Percentiles rank a stretch among this genome's conserved stretches.
Conservation (phyloP, 1,140 invertebrate genomes). For the Achroia grisella region DNA sequence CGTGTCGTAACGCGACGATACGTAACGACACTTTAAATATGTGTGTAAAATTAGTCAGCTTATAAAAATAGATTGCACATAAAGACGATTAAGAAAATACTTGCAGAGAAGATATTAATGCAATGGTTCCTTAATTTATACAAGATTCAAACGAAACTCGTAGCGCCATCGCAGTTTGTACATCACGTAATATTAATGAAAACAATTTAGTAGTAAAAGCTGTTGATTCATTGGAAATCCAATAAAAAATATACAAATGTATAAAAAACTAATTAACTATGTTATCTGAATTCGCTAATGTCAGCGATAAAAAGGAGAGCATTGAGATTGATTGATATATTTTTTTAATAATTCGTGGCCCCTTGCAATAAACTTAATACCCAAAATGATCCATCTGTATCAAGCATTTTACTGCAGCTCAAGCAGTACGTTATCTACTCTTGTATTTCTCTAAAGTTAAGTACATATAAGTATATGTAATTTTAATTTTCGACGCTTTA, state of each 20-base stretch:
- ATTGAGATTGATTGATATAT: constrained; percentile 15
- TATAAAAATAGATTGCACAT: constrained; percentile 71
- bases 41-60: constrained; percentile 52
- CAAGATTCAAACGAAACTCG: too few species aligned
- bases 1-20: constrained; percentile 14
- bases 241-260: too few species aligned
- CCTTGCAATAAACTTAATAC: constrained; percentile 48
- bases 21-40: constrained; percentile 5
- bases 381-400: constrained; percentile 27
- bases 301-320: constrained; percentile 23
- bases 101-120: constrained; percentile 41
- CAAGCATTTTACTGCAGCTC: constrained; percentile 43
- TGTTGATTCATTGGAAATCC: too few species aligned
- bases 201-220: too few species aligned
- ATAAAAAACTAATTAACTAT: too few species aligned
- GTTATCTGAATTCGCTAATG: constrained; percentile 14
- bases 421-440: constrained; percentile 25
- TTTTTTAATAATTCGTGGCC: constrained; percentile 45
- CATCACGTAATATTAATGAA: too few species aligned
- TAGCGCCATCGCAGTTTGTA: too few species aligned
- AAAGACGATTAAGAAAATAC: constrained; percentile 64
- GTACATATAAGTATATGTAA: constrained; percentile 45
- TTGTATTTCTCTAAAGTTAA: constrained; percentile 48
- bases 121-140: constrained; percentile 13
- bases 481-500: constrained; percentile 30